Base-by-base conservation (phyloP, 2,888 invertebrate species). In the Xanthia icteritia region DNA sequence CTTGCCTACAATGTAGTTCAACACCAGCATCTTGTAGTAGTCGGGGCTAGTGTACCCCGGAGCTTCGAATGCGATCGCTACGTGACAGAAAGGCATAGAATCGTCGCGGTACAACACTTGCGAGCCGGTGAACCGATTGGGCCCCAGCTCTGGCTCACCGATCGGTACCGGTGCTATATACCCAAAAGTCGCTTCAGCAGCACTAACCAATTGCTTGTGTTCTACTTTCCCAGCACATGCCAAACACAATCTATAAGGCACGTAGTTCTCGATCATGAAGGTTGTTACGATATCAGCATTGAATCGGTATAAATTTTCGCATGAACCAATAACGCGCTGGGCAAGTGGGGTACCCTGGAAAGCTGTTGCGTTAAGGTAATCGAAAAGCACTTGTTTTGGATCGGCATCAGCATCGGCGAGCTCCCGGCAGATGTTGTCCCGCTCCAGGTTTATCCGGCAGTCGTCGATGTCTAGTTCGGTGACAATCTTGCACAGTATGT, bases 201-300 rank as follows among this genome's bases (percentile, higher is more conserved):
- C 36, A 97, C 97, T 72, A 98, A 97, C 97, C 73, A 98, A 94
- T 72, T 97, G 94, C 0, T 97, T 94, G 88, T 98, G 98, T 67
- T 97, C 93, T 0, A 98, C 97, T 58, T 97, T 97, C 74, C 98
- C 98, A 61, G 98, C 98, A 64, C 97, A 97, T 51, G 98, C 97
- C 51, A 99, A 92, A 8, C 98, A 97, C 91, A 98, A 97, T 84
- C 98, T 96, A 31, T 97, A 89, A 1, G 95, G 95, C 45, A 91
- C 92, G 58, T 94, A 95, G 73, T 93, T 91, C 68, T 92, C 86
- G 11, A 76, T 65, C 17, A 94, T 81, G 80, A 90, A 95, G 5
- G 75, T 65, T 8, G 63, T 48, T 2, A 97, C 73, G n/a, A 81
- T 84, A 3, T 68, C 13, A 45, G 84, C 85, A 74, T 97, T 97